These are phyloP conservation scores for Brachylomia viminalis DNA, from an alignment of 2,888 invertebrate genomes.

Conservation along the genomic window DNA sequence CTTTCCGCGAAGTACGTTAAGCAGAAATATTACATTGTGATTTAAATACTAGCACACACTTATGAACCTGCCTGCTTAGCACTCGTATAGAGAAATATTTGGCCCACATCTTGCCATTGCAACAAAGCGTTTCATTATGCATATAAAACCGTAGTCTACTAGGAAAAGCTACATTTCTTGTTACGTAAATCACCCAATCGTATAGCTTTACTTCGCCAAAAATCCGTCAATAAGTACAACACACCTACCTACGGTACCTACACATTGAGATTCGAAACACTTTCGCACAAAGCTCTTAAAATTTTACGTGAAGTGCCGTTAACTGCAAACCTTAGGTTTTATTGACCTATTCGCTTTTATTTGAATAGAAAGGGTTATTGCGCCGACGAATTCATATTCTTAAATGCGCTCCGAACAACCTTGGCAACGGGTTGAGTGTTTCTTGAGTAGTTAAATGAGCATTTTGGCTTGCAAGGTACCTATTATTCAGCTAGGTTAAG, in stretches of 20 bases:
- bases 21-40: background rate
- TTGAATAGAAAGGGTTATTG: constrained; percentile 62
- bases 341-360: constrained; percentile 64
- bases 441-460: constrained; percentile 38
- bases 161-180: background rate
- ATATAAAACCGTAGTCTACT: too few relatives aligned
- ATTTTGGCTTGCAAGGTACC: constrained; percentile 21
- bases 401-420: constrained; percentile 38
- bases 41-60: background rate
- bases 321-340: constrained; percentile 58
- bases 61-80: background rate
- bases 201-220: constrained; percentile 8
- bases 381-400: constrained; percentile 44
- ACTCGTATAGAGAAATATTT: background rate
- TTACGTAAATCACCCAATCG: constrained; percentile 16
- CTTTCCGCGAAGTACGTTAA: background rate
- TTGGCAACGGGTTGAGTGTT: constrained; percentile 14
- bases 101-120: background rate
- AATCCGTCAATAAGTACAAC: background rate
- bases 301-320: constrained; percentile 49
- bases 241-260: constrained; percentile 14
- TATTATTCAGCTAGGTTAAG: background rate
- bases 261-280: constrained; percentile 31
- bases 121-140: too few relatives aligned
- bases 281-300: constrained; percentile 52